Conservation (phyloP, 2,113 vertebrate species). For the Ciconia boyciana region DNA sequence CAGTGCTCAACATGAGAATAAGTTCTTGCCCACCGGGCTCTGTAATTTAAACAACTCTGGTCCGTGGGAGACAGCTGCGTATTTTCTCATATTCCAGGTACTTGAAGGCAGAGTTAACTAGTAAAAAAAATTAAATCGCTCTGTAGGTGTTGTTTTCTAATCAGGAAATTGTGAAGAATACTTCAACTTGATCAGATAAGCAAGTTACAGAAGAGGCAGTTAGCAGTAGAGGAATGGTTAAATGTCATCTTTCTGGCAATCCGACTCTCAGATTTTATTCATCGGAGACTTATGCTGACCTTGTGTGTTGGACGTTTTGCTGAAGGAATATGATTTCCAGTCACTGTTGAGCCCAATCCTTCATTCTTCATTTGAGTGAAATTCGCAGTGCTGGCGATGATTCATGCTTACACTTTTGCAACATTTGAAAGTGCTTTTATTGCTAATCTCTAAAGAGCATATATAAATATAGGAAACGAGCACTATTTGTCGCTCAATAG, state of each 20-base stretch:
- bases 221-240: background rate
- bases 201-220: background rate
- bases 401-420: background rate
- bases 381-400: background rate
- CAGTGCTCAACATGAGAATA: background rate
- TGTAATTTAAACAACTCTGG: background rate
- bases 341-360: background rate
- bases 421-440: background rate
- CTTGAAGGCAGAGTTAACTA: background rate
- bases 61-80: background rate
- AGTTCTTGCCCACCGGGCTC: background rate
- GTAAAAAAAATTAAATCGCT: background rate
- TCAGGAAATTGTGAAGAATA: background rate
- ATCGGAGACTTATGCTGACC: background rate
- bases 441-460: background rate
- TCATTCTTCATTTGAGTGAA: background rate
- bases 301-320: background rate
- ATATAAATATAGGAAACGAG: background rate
- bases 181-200: background rate
- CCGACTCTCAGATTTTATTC: background rate
- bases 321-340: background rate
- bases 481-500: background rate
- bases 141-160: background rate
- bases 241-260: background rate
- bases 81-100: background rate